A percentile compares a stretch with the other conserved stretches of the same genome.
Conservation (phyloP, 1,140 invertebrate genomes). For the Anadara kagoshimensis region DNA sequence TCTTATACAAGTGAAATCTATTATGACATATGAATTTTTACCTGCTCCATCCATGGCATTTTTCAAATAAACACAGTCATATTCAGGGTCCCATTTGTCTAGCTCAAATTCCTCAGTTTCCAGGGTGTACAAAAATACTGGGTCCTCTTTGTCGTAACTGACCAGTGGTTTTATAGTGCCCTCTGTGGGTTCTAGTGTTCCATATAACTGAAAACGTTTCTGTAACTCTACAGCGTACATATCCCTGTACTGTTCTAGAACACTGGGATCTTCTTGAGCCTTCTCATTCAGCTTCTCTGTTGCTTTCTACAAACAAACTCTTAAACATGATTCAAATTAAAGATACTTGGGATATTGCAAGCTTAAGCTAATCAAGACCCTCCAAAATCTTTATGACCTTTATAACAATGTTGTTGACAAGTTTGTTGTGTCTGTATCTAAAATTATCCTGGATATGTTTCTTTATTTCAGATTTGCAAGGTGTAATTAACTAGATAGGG, state of each 20-base stretch:
- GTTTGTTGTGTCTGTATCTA: too few species aligned
- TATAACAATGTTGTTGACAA: too few species aligned
- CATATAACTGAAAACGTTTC: constrained; percentile 31
- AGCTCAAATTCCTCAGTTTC: constrained; percentile 37
- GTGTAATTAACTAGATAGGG: too few species aligned
- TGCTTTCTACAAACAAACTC: constrained; percentile 27
- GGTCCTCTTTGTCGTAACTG: constrained; percentile 47
- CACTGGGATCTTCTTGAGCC: constrained; percentile 17
- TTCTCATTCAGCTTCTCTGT: constrained; percentile 29
- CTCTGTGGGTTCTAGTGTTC: constrained; percentile 60
- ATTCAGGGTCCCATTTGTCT: constrained; percentile 63
- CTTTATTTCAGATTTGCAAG: too few species aligned
- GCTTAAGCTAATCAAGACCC: too few species aligned
- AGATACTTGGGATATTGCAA: too few species aligned
- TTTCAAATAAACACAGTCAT: constrained; percentile 64
- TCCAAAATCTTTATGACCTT: too few species aligned
- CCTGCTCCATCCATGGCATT: constrained; percentile 72
- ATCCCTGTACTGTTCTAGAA: constrained; percentile 11
- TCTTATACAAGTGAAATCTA: too few species aligned
- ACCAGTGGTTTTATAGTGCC: constrained; percentile 64
- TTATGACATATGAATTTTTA: constrained; percentile 15
- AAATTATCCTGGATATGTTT: too few species aligned
- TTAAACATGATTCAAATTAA: too few species aligned
- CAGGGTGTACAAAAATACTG: constrained; percentile 46
- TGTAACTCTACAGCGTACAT: constrained; percentile 25